Evolutionary conservation across 2,797 vertebrate genomes (phyloP).

Genomic region (Coranthus polyacanthus): DNA sequence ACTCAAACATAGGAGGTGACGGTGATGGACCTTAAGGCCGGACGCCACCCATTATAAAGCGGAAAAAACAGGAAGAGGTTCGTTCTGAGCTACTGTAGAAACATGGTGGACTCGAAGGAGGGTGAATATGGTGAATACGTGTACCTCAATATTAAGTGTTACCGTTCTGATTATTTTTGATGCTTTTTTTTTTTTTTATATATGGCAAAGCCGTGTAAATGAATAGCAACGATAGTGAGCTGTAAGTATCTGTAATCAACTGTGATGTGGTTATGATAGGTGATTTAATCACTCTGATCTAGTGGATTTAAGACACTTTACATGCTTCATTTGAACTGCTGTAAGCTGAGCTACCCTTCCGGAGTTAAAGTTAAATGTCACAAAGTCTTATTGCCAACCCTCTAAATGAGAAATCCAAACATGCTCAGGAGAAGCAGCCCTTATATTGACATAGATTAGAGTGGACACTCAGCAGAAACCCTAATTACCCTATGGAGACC

Average conservation of each 20-base stretch:
- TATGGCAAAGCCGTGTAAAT: too few relatives aligned
- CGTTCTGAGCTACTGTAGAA: too few relatives aligned
- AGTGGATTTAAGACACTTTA: conserved; percentile 38
- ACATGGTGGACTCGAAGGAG: too few relatives aligned
- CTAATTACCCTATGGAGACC: conserved; percentile 71
- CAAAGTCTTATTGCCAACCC: conserved; percentile 45
- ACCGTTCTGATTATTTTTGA: too few relatives aligned
- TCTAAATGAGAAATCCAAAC: conserved; percentile 62
- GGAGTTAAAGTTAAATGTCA: conserved; percentile 57
- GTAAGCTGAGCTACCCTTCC: conserved; percentile 45
- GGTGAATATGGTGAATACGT: too few relatives aligned
- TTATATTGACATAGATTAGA: conserved; percentile 64
- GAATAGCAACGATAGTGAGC: background rate
- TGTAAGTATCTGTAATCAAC: conserved; percentile 6
- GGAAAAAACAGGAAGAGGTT: too few relatives aligned
- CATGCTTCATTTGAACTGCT: conserved; percentile 48
- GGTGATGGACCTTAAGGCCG: too few relatives aligned
- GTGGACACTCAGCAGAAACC: conserved; percentile 65
- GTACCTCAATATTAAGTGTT: too few relatives aligned
- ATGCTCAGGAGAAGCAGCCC: conserved; percentile 42
- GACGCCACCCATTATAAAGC: too few relatives aligned
- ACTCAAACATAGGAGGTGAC: too few relatives aligned
- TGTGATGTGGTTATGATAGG: conserved; percentile 14
- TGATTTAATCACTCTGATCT: conserved; percentile 38
- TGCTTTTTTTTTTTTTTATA: too few relatives aligned